These are phyloP conservation scores for Actinopyga echinites DNA, from an alignment of 53 echinoderm and acorn worm species.

Conservation along the genomic window DNA sequence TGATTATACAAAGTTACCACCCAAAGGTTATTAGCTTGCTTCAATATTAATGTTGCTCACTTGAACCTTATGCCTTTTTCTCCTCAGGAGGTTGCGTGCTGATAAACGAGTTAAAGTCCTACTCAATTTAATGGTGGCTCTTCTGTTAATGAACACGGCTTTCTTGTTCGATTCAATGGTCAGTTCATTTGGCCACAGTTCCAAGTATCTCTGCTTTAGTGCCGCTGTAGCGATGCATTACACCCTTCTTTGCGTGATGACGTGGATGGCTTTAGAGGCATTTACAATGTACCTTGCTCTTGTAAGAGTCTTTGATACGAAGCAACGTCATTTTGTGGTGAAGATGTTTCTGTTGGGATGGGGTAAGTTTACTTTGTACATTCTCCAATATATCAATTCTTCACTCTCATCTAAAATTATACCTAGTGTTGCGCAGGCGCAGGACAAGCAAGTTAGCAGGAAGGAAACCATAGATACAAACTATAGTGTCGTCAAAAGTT, in stretches of 20 bases:
- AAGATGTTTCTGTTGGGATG: constrained; percentile 83
- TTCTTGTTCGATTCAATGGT: constrained; percentile 67
- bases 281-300: constrained; percentile 95
- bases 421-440: no score
- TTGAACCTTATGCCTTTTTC: no score
- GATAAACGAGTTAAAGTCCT: constrained; percentile 83
- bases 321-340: constrained; percentile 74
- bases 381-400: no score
- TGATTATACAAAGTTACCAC: no score
- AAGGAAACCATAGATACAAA: no score
- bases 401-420: no score
- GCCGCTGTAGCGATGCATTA: constrained; percentile 64
- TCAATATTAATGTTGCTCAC: no score
- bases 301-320: constrained; percentile 84
- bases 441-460: no score
- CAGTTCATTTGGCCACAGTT: constrained; percentile 24
- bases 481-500: no score
- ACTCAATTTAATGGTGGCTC: constrained; percentile 79
- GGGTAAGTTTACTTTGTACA: constrained; percentile 62
- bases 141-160: constrained; percentile 74
- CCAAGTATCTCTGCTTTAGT: constrained; percentile 21
- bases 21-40: no score
- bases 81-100: constrained; percentile 47
- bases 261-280: constrained; percentile 93
- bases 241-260: constrained; percentile 73